Evolutionary conservation across 2,888 invertebrate genomes (phyloP).

Genomic region (Rhynchonema sp.): DNA sequence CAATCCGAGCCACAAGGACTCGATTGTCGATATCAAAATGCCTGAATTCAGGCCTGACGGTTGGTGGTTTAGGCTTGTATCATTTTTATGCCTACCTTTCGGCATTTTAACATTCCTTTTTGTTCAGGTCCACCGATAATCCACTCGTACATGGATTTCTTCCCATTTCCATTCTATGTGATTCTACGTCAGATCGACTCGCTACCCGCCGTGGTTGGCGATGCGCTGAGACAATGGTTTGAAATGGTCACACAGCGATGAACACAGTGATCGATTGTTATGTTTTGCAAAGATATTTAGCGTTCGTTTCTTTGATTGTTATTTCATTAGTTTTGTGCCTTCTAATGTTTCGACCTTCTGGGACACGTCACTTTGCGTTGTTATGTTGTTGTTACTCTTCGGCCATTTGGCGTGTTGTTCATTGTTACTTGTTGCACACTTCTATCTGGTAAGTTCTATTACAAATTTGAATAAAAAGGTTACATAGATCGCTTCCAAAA

Average conservation of each 20-base stretch:
- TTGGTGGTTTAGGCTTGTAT: conserved; percentile 10
- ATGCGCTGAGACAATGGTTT: conserved; percentile 95
- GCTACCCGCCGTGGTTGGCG: conserved; percentile 71
- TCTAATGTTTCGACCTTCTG: no score
- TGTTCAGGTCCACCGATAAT: conserved; percentile 38
- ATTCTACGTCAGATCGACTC: conserved; percentile 48
- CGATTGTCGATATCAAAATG: conserved; percentile 67
- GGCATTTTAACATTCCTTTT: not conserved
- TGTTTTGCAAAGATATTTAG: no score
- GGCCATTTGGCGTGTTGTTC: no score
- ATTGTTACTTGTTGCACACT: no score
- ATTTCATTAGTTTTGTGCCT: no score
- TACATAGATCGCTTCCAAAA: no score
- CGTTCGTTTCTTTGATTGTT: no score
- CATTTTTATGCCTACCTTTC: conserved; percentile 6
- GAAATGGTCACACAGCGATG: conserved; percentile 76
- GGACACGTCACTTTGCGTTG: no score
- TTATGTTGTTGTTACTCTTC: no score
- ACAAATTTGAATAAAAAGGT: no score
- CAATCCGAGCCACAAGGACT: conserved; percentile 74
- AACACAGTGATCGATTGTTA: no score
- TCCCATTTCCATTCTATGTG: conserved; percentile 94
- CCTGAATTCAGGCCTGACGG: conserved; percentile 47
- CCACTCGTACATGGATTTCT: conserved; percentile 69
- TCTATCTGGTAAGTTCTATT: no score